phyloP scores from a whole-genome alignment of 2,797 vertebrate species.

The Labeo calbasu region DNA sequence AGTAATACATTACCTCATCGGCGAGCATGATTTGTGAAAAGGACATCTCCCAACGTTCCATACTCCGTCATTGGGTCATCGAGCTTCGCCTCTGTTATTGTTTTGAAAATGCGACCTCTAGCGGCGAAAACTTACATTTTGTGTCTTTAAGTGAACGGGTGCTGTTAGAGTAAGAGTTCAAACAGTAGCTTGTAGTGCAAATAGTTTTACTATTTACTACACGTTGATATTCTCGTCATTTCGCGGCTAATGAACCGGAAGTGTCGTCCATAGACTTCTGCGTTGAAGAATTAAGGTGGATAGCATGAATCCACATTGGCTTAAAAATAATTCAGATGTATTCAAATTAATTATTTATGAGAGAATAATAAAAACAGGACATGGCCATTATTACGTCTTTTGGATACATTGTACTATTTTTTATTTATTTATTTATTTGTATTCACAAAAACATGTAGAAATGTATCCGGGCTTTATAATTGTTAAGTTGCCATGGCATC shows the following conservation, averaged over 20 bases:
- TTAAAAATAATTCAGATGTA: neutral
- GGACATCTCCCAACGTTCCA: no score
- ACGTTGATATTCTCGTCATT: no score
- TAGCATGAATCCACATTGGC: neutral
- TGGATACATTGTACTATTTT: neutral
- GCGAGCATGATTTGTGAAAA: no score
- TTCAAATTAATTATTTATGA: conserved; percentile 27
- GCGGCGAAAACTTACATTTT: no score
- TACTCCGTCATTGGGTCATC: no score
- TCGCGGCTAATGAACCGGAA: no score
- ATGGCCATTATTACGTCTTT: conserved; percentile 19
- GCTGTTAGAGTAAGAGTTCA: neutral
- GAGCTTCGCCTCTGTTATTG: no score
- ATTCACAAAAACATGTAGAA: conserved; percentile 24
- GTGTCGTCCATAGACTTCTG: neutral
- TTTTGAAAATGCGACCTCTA: no score
- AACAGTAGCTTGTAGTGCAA: no score
- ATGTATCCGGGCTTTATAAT: conserved; percentile 37
- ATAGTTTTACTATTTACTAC: no score
- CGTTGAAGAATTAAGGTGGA: no score
- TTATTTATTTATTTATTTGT: neutral
- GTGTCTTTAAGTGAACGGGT: neutral
- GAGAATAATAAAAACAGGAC: neutral
- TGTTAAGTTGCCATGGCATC: conserved; percentile 56
- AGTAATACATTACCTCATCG: no score